phyloP scores from a whole-genome alignment of 1,140 invertebrate species.

The Chironomus striatipennis region DNA sequence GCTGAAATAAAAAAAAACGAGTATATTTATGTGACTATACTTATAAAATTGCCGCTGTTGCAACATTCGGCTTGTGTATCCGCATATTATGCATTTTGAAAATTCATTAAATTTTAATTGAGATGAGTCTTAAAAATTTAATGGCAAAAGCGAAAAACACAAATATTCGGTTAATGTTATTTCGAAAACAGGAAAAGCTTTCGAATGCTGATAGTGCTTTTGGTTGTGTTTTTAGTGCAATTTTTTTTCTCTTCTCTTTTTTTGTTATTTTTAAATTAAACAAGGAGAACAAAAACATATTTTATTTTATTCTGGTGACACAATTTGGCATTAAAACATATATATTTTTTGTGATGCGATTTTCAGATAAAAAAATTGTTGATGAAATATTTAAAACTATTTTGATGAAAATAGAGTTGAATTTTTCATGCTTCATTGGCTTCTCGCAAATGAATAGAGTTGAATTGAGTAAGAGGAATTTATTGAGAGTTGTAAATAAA shows the following conservation, averaged over 20 bases:
- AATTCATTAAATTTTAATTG: constrained; percentile 2
- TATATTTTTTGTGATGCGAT: too few relatives aligned
- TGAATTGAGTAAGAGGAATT: too few relatives aligned
- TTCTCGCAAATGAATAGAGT: too few relatives aligned
- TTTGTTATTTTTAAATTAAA: too few relatives aligned
- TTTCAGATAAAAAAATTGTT: too few relatives aligned
- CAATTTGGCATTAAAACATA: too few relatives aligned
- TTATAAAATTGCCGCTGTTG: neutral
- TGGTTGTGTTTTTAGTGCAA: neutral
- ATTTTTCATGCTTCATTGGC: too few relatives aligned
- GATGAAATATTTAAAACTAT: too few relatives aligned
- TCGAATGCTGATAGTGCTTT: neutral
- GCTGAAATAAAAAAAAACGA: neutral
- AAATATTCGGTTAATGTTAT: constrained; percentile 2
- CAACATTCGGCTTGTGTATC: neutral
- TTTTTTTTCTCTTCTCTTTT: neutral
- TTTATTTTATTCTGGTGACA: too few relatives aligned
- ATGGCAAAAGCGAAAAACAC: neutral
- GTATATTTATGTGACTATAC: neutral
- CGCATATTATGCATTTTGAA: constrained; percentile 13
- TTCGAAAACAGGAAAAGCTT: neutral
- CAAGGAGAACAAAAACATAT: too few relatives aligned
- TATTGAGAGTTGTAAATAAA: too few relatives aligned
- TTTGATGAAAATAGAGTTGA: too few relatives aligned
- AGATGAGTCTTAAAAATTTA: constrained; percentile 14